Conservation (phyloP, 2,113 vertebrate genomes). For the Thamnophis sirtalis region DNA sequence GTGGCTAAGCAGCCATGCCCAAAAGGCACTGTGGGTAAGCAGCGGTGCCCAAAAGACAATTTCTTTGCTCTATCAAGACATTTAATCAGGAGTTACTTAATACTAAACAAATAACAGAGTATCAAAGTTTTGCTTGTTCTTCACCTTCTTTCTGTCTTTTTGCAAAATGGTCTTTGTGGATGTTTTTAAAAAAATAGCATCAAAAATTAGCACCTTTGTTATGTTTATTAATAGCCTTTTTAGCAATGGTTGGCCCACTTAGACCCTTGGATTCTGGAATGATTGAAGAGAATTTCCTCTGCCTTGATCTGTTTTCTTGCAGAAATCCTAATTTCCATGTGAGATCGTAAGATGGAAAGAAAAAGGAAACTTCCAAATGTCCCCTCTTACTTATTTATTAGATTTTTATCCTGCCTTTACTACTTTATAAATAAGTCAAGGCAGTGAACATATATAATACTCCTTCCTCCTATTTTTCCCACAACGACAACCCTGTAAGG, state of each 20-base stretch:
- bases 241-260: background rate
- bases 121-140: background rate
- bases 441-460: background rate
- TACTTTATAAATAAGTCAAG: background rate
- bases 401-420: background rate
- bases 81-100: background rate
- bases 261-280: background rate
- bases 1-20: conserved; percentile 85
- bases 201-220: background rate
- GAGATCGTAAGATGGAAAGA: background rate
- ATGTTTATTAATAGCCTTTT: background rate
- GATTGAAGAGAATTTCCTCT: background rate
- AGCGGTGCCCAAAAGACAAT: conserved; percentile 85
- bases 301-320: background rate
- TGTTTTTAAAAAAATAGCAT: background rate
- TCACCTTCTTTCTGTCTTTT: background rate
- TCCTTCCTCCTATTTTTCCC: background rate
- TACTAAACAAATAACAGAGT: background rate
- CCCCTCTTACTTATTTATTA: background rate
- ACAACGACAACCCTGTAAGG: background rate
- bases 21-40: conserved; percentile 82
- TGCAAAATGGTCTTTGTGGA: background rate
- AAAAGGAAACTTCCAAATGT: background rate
- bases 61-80: background rate
- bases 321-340: background rate